A percentile compares a stretch with the other conserved stretches of the same genome.
These are phyloP conservation scores for Onychostoma macrolepis DNA, from an alignment of 2,113 vertebrate species.

Conservation along the genomic window DNA sequence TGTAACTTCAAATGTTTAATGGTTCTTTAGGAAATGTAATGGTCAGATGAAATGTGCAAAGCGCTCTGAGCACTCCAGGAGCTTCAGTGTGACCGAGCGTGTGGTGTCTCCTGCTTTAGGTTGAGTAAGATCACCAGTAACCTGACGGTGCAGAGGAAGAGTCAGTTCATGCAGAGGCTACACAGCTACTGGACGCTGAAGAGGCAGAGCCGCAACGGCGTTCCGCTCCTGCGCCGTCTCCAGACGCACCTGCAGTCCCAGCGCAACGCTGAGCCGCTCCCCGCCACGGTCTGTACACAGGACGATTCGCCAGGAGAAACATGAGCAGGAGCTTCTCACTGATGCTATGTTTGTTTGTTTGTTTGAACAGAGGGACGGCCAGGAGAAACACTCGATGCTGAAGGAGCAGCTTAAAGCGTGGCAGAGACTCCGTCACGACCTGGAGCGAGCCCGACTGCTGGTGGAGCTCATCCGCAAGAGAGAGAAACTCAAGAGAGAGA, in stretches of 20 bases:
- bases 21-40: too few species aligned
- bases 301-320: not conserved
- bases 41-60: too few species aligned
- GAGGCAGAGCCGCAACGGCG: constrained; percentile 95
- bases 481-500: constrained; percentile 97
- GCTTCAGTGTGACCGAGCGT: not conserved
- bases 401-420: constrained; percentile 99
- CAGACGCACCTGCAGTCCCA: constrained; percentile 98
- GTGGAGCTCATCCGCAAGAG: constrained; percentile 98
- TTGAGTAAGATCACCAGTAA: constrained; percentile 97
- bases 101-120: constrained; percentile 69
- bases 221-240: constrained; percentile 92
- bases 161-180: constrained; percentile 98
- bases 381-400: constrained; percentile 91
- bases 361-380: constrained; percentile 87
- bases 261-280: constrained; percentile 83
- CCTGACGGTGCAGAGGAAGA: constrained; percentile 94
- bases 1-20: too few species aligned
- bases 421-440: constrained; percentile 96
- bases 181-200: constrained; percentile 99
- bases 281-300: constrained; percentile 49
- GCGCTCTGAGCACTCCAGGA: too few species aligned
- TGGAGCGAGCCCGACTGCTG: constrained; percentile 93
- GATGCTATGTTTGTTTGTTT: constrained; percentile 49
- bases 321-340: not conserved